Conservation (phyloP, 2,888 invertebrate species). For the Opisthograptis luteolata region DNA sequence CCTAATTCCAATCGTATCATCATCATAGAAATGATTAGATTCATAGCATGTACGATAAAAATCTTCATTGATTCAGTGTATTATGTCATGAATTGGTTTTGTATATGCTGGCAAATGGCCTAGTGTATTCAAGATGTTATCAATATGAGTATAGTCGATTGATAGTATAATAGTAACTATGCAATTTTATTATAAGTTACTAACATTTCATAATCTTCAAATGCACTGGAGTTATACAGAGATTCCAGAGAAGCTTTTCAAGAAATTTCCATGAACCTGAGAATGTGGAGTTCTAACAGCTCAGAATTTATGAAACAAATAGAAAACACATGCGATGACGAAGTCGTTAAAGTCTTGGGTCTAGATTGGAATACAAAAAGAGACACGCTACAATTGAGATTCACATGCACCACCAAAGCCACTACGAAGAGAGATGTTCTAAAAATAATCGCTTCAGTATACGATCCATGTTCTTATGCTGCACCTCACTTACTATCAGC, state of each 20-base stretch:
- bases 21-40: no score
- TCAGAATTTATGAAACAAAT: background rate
- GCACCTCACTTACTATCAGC: constrained; percentile 25
- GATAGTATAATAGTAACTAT: constrained; percentile 20
- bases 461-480: constrained; percentile 29
- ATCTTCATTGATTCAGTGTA: no score
- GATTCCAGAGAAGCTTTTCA: background rate
- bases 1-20: no score
- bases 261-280: constrained; percentile 1
- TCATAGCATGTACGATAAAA: no score
- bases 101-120: no score
- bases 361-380: background rate
- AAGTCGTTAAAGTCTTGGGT: background rate
- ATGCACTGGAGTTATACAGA: background rate
- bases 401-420: background rate
- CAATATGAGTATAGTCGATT: no score
- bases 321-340: background rate
- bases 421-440: constrained; percentile 26
- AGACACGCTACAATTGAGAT: background rate
- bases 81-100: no score
- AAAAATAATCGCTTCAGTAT: constrained; percentile 22
- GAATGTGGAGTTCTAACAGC: constrained; percentile 7
- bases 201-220: background rate
- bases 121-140: no score
- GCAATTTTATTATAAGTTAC: background rate